Conservation (phyloP, 2,797 vertebrate species). For the Eremophila alpestris region DNA sequence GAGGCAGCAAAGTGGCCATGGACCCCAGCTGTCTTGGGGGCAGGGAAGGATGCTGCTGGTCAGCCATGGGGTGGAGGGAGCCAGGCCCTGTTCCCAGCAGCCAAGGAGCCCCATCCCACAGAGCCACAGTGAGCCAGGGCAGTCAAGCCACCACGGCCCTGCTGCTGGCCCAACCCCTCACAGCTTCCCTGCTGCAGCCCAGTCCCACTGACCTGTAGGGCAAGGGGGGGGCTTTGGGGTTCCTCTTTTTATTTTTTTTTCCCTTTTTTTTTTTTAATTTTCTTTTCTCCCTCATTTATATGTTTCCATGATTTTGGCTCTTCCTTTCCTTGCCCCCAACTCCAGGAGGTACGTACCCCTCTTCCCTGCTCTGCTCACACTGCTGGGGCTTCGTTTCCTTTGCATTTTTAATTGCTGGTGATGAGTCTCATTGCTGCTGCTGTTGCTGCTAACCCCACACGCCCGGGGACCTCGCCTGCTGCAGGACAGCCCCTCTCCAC, state of each 20-base stretch:
- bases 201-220: constrained; percentile 13
- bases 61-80: neutral
- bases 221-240: constrained; percentile 65
- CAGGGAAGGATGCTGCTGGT: neutral
- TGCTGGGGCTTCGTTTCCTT: constrained; percentile 78
- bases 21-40: neutral
- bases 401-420: constrained; percentile 72
- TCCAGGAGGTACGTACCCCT: constrained; percentile 99
- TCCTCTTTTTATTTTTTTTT: constrained; percentile 81
- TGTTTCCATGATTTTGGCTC: constrained; percentile 98
- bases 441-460: constrained; percentile 69
- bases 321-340: constrained; percentile 88
- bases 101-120: neutral
- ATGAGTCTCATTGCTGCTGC: constrained; percentile 77
- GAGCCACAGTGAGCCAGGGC: constrained; percentile 56
- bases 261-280: constrained; percentile 84
- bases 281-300: constrained; percentile 91
- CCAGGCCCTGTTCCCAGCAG: neutral
- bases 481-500: neutral
- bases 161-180: neutral
- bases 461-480: constrained; percentile 63
- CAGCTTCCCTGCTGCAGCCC: constrained; percentile 41
- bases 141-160: neutral
- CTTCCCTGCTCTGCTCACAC: constrained; percentile 83
- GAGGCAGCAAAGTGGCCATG: neutral